These are phyloP conservation scores for Pantelozetes paolii DNA, from an alignment of 2,888 invertebrate genomes.

Conservation along the genomic window DNA sequence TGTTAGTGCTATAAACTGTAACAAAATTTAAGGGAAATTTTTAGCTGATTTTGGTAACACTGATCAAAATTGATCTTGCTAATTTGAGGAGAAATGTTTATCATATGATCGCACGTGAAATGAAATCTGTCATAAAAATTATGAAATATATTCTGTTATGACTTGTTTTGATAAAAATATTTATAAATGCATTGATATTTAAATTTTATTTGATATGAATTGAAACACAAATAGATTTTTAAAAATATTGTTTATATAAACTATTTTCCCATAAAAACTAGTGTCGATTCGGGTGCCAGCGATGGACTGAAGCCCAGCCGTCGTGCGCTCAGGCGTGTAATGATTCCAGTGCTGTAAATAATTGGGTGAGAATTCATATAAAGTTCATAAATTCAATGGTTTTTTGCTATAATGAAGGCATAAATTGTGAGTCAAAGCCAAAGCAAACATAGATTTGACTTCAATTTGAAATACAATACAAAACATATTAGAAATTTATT, in stretches of 20 bases:
- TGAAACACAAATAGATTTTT: background rate
- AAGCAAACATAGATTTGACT: too few species aligned
- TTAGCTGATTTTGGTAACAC: too few species aligned
- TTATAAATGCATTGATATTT: background rate
- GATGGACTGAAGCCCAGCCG: slow-evolving; percentile 71
- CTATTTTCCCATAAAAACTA: slow-evolving; percentile 53
- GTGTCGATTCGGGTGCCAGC: slow-evolving; percentile 73
- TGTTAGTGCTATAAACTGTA: too few species aligned
- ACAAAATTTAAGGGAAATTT: too few species aligned
- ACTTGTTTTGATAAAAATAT: slow-evolving; percentile 8
- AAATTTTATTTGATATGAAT: background rate
- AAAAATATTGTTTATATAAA: background rate
- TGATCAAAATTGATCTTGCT: background rate
- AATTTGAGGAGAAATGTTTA: slow-evolving; percentile 11
- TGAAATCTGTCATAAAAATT: slow-evolving; percentile 19
- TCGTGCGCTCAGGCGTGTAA: slow-evolving; percentile 64
- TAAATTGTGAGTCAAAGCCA: background rate
- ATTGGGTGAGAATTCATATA: slow-evolving; percentile 16
- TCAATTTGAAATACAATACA: background rate
- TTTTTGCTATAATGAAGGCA: background rate
- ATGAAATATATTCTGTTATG: background rate
- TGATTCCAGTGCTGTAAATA: slow-evolving; percentile 22
- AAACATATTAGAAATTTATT: background rate
- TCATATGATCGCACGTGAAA: slow-evolving; percentile 18
- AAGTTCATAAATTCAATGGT: background rate